phyloP scores from a whole-genome alignment of 2,888 invertebrate species.

The Phytoseiulus persimilis region DNA sequence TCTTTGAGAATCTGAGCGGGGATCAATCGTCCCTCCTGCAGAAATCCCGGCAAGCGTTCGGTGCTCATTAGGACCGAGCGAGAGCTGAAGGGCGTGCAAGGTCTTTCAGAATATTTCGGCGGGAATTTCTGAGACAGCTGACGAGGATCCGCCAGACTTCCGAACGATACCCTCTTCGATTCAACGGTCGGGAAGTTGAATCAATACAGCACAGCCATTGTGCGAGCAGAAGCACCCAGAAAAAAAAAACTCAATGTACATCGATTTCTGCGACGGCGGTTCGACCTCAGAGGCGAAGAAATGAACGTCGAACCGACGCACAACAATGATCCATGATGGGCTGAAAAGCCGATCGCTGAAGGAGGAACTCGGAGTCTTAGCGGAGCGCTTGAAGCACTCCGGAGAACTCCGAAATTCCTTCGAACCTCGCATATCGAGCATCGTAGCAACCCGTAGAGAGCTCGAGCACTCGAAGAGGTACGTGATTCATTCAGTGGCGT shows the following conservation, averaged over 20 bases:
- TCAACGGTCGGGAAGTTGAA: neutral
- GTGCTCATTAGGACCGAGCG: neutral
- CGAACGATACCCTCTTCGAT: neutral
- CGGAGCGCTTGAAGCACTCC: neutral
- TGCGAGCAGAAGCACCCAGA: neutral
- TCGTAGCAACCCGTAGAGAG: neutral
- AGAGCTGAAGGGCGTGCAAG: neutral
- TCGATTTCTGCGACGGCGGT: neutral
- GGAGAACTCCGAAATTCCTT: neutral
- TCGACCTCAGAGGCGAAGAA: neutral
- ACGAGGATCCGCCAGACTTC: neutral
- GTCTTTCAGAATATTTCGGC: neutral
- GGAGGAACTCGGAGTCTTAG: neutral
- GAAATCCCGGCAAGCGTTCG: no score
- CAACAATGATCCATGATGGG: neutral
- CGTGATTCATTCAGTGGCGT: no score
- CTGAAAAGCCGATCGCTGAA: neutral
- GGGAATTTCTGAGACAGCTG: neutral
- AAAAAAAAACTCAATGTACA: neutral
- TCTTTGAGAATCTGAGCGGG: no score
- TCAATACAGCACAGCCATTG: neutral
- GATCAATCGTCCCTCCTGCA: no score
- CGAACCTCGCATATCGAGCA: neutral
- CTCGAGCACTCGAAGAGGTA: no score
- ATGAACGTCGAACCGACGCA: neutral